Evolutionary conservation across 2,113 vertebrate genomes (phyloP).

Genomic region (Melanocharis versteri): DNA sequence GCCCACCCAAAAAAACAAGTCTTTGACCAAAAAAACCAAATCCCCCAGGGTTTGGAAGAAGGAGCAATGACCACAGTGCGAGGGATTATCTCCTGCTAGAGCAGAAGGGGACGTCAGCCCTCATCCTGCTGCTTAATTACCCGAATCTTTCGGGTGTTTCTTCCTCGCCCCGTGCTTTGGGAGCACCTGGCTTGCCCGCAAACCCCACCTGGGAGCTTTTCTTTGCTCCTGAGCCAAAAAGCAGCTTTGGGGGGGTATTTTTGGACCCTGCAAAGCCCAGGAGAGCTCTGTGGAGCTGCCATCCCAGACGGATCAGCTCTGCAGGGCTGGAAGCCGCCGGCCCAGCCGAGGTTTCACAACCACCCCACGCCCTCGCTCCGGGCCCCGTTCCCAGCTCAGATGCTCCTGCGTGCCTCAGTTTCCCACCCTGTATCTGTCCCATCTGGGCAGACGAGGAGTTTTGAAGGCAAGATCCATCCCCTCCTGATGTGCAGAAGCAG

Average conservation of each 20-base stretch:
- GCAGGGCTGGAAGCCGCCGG: background rate
- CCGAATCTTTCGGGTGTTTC: background rate
- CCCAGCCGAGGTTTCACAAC: background rate
- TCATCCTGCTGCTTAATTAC: background rate
- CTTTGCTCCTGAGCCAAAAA: background rate
- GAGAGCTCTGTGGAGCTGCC: background rate
- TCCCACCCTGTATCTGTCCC: background rate
- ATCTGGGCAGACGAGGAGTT: background rate
- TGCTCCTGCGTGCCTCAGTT: background rate
- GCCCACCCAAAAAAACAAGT: background rate
- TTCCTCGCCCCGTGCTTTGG: background rate
- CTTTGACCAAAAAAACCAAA: background rate
- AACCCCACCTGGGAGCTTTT: background rate
- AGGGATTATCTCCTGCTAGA: background rate
- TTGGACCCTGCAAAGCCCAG: background rate
- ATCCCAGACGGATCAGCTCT: background rate
- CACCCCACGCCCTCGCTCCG: background rate
- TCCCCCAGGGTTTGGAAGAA: background rate
- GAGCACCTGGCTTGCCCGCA: background rate
- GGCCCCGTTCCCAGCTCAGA: slow-evolving; percentile 10
- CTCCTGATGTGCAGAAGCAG: background rate
- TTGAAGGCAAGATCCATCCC: background rate
- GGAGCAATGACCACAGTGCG: fast-evolving
- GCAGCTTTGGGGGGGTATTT: background rate
- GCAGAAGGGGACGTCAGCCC: background rate